Evolutionary conservation across 2,888 invertebrate genomes (phyloP).

Genomic region (Athalia cordata): DNA sequence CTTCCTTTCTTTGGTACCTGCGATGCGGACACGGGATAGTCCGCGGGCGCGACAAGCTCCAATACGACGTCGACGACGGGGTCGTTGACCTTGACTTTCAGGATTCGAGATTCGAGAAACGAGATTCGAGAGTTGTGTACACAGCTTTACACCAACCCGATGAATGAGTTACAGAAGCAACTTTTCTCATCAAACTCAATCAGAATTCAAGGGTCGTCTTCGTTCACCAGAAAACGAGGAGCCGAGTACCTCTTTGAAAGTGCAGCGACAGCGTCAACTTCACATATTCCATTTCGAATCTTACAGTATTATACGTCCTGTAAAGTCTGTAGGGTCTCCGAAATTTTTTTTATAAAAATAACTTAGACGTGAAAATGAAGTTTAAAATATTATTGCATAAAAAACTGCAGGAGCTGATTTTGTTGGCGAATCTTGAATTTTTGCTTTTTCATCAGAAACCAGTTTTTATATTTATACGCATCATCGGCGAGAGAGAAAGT

Average conservation of each 20-base stretch:
- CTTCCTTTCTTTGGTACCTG: slow-evolving; percentile 8
- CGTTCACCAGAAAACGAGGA: not conserved
- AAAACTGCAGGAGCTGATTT: not conserved
- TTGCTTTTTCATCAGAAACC: not conserved
- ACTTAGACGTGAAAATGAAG: too few relatives aligned
- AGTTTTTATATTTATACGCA: not conserved
- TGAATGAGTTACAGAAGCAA: slow-evolving; percentile 38
- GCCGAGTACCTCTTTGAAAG: slow-evolving; percentile 22
- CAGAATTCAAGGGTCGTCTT: slow-evolving; percentile 42
- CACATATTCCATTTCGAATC: not conserved
- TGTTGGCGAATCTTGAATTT: not conserved
- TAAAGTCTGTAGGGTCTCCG: too few relatives aligned
- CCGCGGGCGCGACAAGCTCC: slow-evolving; percentile 29
- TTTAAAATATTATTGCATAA: not conserved
- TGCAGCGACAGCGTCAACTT: not conserved
- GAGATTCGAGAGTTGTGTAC: slow-evolving; percentile 30
- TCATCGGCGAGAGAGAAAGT: not conserved
- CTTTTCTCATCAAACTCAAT: slow-evolving; percentile 43
- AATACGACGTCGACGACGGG: slow-evolving; percentile 14
- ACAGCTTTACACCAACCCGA: slow-evolving; percentile 4
- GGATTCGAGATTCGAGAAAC: slow-evolving; percentile 38
- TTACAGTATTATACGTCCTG: too few relatives aligned
- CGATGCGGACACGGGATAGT: slow-evolving; percentile 3
- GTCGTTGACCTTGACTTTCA: slow-evolving; percentile 41
- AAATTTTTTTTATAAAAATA: not conserved